A percentile compares a stretch with the other conserved stretches of the same genome.
These are phyloP conservation scores for Leucoraja ocellata DNA, from an alignment of 2,797 vertebrate species.

Conservation along the genomic window DNA sequence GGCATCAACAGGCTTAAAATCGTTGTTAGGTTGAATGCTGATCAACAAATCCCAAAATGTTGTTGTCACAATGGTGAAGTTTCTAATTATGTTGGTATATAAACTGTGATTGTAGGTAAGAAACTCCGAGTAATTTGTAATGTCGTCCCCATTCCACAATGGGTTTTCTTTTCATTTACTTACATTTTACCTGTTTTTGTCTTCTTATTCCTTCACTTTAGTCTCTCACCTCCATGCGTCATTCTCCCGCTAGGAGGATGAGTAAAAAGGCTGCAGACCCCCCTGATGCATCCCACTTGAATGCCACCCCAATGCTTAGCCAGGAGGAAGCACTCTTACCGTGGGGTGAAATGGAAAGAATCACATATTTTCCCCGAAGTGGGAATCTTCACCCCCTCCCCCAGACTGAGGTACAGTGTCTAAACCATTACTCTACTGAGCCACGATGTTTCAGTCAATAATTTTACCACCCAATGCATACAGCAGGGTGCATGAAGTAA, in stretches of 20 bases:
- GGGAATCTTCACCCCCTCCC: constrained; percentile 26
- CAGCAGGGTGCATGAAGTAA: not conserved
- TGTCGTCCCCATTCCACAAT: constrained; percentile 21
- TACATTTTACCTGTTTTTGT: constrained; percentile 31
- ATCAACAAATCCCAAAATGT: not conserved
- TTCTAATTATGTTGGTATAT: constrained; percentile 22
- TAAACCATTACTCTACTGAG: constrained; percentile 16
- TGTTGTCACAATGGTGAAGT: constrained; percentile 2
- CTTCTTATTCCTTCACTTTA: constrained; percentile 38
- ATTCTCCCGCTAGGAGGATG: constrained; percentile 31
- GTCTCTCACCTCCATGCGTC: constrained; percentile 36
- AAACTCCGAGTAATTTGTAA: not conserved
- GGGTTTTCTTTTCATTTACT: constrained; percentile 37
- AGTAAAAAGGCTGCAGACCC: constrained; percentile 36
- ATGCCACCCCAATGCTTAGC: constrained; percentile 35
- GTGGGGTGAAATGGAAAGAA: constrained; percentile 37
- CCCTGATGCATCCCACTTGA: constrained; percentile 30
- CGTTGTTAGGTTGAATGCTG: not conserved
- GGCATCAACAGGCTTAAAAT: not conserved
- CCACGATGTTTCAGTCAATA: constrained; percentile 25
- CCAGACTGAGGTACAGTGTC: constrained; percentile 37
- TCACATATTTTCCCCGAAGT: constrained; percentile 37
- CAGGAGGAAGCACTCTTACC: constrained; percentile 38
- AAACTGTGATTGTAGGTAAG: not conserved
- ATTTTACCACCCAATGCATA: constrained; percentile 16